These are phyloP conservation scores for Diglossa cyanea DNA, from an alignment of 2,797 vertebrate species.

Conservation along the genomic window DNA sequence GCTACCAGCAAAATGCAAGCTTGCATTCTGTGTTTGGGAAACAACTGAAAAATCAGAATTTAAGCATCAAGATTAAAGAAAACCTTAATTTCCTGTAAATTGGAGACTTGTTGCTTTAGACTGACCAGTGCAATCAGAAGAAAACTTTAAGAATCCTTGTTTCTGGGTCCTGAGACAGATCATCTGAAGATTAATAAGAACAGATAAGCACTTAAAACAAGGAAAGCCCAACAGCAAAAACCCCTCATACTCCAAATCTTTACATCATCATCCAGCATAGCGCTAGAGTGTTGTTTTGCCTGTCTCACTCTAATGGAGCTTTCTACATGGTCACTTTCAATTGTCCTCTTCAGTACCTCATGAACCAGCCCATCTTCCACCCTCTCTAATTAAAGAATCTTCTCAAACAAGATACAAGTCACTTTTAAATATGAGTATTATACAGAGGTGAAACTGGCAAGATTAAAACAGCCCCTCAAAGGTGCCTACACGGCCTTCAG, in stretches of 20 bases:
- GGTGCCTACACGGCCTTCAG: neutral
- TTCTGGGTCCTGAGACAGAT: neutral
- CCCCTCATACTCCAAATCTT: neutral
- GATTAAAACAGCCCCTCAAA: neutral
- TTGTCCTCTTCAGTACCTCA: neutral
- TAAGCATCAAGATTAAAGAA: neutral
- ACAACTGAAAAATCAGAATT: neutral
- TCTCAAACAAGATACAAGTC: neutral
- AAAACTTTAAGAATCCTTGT: neutral
- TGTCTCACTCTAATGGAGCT: neutral
- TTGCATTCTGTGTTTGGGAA: neutral
- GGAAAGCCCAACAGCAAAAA: neutral
- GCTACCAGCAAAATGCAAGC: neutral
- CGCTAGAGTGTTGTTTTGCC: neutral
- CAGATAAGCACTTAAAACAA: neutral
- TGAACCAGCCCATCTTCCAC: fast-evolving
- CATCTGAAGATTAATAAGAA: neutral
- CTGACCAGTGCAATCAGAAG: neutral
- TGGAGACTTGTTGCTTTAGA: neutral
- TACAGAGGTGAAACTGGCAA: neutral
- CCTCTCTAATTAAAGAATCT: neutral
- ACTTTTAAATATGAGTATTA: neutral
- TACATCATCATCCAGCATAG: neutral
- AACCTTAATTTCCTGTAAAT: neutral
- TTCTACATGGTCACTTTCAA: neutral